Evolutionary conservation across 2,888 invertebrate species (phyloP), one percentile per base, ranked within the genome.

Genomic region (Sceliomorpha sp.): DNA sequence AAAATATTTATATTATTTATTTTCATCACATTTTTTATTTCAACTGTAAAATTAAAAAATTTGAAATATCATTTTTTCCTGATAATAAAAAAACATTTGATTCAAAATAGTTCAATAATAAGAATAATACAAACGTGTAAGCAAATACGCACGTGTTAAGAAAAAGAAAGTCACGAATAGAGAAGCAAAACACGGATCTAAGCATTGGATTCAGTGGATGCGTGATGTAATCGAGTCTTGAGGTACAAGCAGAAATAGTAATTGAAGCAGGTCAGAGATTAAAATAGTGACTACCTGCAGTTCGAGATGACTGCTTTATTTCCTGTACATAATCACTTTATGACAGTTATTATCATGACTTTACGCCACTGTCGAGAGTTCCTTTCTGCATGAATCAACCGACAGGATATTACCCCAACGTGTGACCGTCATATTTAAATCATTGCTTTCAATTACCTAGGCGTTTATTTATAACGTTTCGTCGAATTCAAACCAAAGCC

Each of bases 241-340:
- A 40, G 40, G 39, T 48, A 14, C 48, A 17, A 42, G 45, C 58
- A 59, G 45, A 56, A 56, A 56, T 56, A 56, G 56, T 32, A 47
- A 47, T 47, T 24, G 56, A 56, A 56, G n/a, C 45, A 47, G 56
- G 56, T 47, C 45, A 56, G 45, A 39, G 58, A 59, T 59, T 59
- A 59, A 59, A 59, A 48, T 48, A 40, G 48, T 17, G 42, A 37
- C 32, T 34, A 59, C 42, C 48, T 59, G 39, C 53, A 48, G 47
- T 48, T 59, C 32, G 39, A 40, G 40, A 58, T 40, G 45, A 39
- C 44, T 56, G 37, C 45, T 56, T 45, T 37, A 45, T 56, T 56
- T 45, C 45, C 36, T 44, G 56, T 1, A 24, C 20, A 37, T 58
- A 45, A 48, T 47, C 48, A 34, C 34, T 58, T 58, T 40, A 48